Evolutionary conservation across 1,140 invertebrate species (phyloP), one percentile per base, ranked within the genome.

Genomic region (Kradibia gibbosae): DNA sequence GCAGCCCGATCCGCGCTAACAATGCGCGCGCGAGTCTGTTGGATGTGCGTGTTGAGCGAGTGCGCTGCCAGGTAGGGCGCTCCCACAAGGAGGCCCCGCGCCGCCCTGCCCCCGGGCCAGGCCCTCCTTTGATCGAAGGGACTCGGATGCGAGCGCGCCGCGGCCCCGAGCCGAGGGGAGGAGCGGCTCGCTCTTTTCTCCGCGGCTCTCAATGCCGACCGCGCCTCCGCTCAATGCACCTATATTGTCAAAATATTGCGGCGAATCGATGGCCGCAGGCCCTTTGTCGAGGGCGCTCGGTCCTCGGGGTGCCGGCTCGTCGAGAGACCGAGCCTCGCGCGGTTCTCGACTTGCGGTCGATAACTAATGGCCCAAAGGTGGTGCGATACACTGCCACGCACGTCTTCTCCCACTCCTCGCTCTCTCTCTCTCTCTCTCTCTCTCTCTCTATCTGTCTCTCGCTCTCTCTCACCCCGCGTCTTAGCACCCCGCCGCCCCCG

Each of bases 201-300:
- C 45, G 39, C 42, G 2, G 42, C 25, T 39, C n/a, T 55, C 28
- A 67, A 71, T 39, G 11, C 25, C 42, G 77, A 73, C 34, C 82
- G 85, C 75, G 84, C 87, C 83, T 85, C 79, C 85, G 73, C 85
- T 87, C 87, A 88, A 90, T 89, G 86, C 86, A 84, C 85, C 84
- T 87, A 88, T 87, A 90, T 90, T 91, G 90, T 91, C 90, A 91
- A 91, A 91, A 91, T 90, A 91, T 91, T 91, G 90, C 87, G 88
- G 87, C 86, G 88, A 90, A 89, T 89, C 86, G 80, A 85, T 87
- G 81, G 85, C 71, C 72, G 62, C 72, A 73, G 62, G 74, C 31
- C 48, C 57, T 74, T 80, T 80, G 53, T 74, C 42, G 22, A 36
- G 28, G 71, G 79, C 65, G 42, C 86, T 85, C 86, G 4, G 17